Conservation (phyloP, 2,797 vertebrate species). For the Chelidonichthys spinosus region DNA sequence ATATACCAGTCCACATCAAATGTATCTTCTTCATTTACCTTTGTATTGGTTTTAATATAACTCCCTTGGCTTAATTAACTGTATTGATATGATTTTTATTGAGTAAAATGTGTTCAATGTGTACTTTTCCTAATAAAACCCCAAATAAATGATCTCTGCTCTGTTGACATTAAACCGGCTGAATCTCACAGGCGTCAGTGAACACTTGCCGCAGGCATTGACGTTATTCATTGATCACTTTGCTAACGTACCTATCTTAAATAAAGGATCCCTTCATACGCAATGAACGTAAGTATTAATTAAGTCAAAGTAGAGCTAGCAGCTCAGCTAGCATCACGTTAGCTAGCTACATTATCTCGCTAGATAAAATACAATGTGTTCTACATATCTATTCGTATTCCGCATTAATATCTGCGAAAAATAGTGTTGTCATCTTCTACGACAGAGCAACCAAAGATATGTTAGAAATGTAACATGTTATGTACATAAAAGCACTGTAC, state of each 20-base stretch:
- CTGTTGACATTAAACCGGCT: not conserved
- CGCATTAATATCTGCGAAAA: fast-evolving
- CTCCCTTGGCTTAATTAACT: not conserved
- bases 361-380: not conserved
- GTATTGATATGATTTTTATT: no score
- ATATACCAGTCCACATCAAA: not conserved
- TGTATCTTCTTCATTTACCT: not conserved
- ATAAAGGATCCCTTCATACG: not conserved
- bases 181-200: not conserved
- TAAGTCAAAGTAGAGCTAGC: not conserved
- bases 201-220: not conserved
- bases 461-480: fast-evolving
- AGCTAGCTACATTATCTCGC: not conserved
- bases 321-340: conserved; percentile 19
- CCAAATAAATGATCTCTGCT: not conserved
- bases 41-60: not conserved
- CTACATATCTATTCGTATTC: no score
- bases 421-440: fast-evolving
- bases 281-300: not conserved
- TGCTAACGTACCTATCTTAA: not conserved
- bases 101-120: not conserved
- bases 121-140: not conserved
- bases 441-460: fast-evolving
- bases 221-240: not conserved
- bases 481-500: conserved; percentile 32